Evolutionary conservation across 2,888 invertebrate species (phyloP).

Genomic region (Nomada flava): DNA sequence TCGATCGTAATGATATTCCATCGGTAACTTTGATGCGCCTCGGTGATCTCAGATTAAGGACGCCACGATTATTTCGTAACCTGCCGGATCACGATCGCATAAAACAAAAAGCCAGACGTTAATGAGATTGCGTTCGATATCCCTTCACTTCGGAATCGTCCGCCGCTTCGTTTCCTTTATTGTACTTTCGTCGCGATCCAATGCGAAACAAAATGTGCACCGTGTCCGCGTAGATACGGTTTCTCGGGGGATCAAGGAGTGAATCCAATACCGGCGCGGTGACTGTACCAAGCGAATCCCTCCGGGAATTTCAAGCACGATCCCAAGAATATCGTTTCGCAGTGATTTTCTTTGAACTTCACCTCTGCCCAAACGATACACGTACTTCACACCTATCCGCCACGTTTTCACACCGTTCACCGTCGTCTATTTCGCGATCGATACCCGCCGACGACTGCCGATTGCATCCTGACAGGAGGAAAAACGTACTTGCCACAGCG

Average conservation of each 20-base stretch:
- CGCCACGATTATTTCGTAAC: conserved; percentile 67
- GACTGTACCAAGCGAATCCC: too few relatives aligned
- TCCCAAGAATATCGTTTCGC: not conserved
- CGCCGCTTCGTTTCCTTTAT: not conserved
- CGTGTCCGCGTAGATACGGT: too few relatives aligned
- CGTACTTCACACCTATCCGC: conserved; percentile 39
- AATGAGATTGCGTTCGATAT: conserved; percentile 69
- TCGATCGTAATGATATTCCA: conserved; percentile 66
- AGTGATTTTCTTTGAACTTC: not conserved
- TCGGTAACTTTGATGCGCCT: conserved; percentile 59
- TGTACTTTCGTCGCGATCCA: not conserved
- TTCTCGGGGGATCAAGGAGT: not conserved
- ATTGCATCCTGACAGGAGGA: conserved; percentile 41
- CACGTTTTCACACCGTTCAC: conserved; percentile 26
- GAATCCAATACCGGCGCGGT: not conserved
- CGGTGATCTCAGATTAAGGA: conserved; percentile 66
- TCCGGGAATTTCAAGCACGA: not conserved
- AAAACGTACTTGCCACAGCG: conserved; percentile 23
- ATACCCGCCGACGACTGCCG: conserved; percentile 9
- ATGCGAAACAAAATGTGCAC: not conserved
- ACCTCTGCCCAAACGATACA: conserved; percentile 11
- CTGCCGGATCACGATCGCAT: conserved; percentile 58
- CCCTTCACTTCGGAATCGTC: conserved; percentile 61
- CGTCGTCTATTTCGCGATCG: conserved; percentile 31
- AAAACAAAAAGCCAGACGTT: conserved; percentile 70